phyloP scores from a whole-genome alignment of 2,113 vertebrate species.

The Tiliqua scincoides region DNA sequence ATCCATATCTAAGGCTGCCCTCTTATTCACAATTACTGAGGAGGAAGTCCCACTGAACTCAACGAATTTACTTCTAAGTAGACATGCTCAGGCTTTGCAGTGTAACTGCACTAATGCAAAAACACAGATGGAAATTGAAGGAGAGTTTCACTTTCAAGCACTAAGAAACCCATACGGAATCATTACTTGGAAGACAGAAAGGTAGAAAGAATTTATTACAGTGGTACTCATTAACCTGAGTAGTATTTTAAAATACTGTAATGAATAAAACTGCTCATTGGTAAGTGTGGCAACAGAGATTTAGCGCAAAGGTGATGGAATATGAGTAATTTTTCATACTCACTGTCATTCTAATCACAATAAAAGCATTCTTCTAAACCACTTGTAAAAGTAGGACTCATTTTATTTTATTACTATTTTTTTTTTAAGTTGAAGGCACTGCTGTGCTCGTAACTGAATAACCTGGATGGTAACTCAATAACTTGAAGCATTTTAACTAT shows the following conservation, averaged over 20 bases:
- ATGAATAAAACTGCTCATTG: background rate
- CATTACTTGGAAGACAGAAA: background rate
- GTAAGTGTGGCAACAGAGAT: background rate
- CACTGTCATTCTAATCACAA: background rate
- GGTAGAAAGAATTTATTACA: background rate
- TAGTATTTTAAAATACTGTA: background rate
- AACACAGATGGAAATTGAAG: background rate
- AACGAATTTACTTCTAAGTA: no score
- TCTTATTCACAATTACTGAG: no score
- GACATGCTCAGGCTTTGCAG: no score
- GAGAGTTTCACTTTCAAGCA: background rate
- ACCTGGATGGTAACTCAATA: background rate
- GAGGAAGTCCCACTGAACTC: no score
- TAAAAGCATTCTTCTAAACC: background rate
- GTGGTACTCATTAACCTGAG: background rate
- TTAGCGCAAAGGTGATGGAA: background rate
- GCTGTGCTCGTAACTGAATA: background rate
- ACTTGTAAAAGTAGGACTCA: background rate
- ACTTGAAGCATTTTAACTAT: no score
- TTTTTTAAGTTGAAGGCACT: background rate
- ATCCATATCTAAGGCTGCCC: background rate
- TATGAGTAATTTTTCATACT: background rate
- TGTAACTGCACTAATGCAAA: background rate
- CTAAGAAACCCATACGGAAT: background rate
- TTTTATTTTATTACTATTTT: no score